Evolutionary conservation across 2,113 vertebrate genomes (phyloP).

Genomic region (Cettia cetti): DNA sequence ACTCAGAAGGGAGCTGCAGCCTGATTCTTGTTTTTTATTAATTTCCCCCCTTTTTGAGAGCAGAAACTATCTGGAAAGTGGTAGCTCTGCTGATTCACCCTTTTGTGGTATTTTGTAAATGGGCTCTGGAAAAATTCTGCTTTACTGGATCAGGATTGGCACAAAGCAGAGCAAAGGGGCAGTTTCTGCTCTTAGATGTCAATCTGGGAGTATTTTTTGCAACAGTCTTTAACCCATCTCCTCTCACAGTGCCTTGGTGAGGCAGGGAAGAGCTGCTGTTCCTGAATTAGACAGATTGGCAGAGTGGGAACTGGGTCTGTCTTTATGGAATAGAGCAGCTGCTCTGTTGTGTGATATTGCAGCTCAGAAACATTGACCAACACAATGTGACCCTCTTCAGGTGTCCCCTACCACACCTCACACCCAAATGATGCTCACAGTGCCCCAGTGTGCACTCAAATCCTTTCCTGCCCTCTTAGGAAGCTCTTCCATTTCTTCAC

Average conservation of each 20-base stretch:
- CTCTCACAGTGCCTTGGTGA: background rate
- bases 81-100: background rate
- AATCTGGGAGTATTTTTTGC: background rate
- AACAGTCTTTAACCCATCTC: background rate
- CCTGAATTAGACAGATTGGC: background rate
- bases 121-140: background rate
- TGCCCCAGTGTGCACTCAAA: rapidly evolving
- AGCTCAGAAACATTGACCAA: background rate
- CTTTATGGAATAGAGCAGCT: background rate
- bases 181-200: background rate
- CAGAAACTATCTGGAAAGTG: background rate
- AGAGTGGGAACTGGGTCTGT: background rate
- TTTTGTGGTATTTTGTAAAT: background rate
- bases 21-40: background rate
- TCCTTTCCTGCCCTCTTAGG: background rate
- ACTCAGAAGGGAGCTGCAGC: background rate
- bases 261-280: background rate
- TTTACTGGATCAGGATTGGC: background rate
- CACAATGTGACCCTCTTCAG: background rate
- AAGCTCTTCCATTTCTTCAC: background rate
- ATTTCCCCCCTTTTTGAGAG: background rate
- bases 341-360: background rate
- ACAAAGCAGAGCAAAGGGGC: background rate
- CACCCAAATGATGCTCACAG: rapidly evolving
- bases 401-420: background rate